A percentile compares a stretch with the other conserved stretches of the same genome.
Evolutionary conservation across 2,797 vertebrate genomes (phyloP).

Genomic region (Leptoclinus maculatus): DNA sequence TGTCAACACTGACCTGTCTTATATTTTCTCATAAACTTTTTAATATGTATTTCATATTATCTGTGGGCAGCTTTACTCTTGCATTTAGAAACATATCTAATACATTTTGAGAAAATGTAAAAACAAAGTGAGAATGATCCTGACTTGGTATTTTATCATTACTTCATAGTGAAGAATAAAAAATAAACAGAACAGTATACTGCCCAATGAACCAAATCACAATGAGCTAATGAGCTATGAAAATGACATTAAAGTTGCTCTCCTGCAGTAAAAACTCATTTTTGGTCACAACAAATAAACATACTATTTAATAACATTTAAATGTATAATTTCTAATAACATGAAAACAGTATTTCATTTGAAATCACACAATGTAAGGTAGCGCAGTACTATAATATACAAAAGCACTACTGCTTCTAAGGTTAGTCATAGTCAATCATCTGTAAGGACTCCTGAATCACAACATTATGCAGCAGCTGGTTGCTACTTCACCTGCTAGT

Average conservation of each 20-base stretch:
- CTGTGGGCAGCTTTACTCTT: slow-evolving; percentile 4
- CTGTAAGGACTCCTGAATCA: slow-evolving; percentile 1
- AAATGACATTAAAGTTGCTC: neutral
- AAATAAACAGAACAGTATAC: neutral
- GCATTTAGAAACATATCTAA: slow-evolving; percentile 1
- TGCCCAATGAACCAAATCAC: neutral
- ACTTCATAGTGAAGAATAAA: neutral
- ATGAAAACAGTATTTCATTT: neutral
- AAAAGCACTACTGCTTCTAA: neutral
- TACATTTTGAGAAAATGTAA: slow-evolving; percentile 8
- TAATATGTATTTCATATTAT: neutral
- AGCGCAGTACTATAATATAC: neutral
- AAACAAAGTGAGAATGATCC: neutral
- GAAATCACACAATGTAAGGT: neutral
- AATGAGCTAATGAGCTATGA: neutral
- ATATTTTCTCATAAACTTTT: neutral
- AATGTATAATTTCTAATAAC: neutral
- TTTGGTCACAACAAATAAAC: neutral
- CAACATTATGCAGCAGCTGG: slow-evolving; percentile 19
- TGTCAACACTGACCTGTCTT: slow-evolving; percentile 30
- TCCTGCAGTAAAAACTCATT: neutral
- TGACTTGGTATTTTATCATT: neutral
- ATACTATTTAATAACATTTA: neutral
- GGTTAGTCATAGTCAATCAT: neutral
- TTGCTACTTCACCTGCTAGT: slow-evolving; percentile 87